Percentiles rank a stretch among this genome's conserved stretches.
Conservation (phyloP, 2,113 vertebrate species). For the Chroicocephalus ridibundus region DNA sequence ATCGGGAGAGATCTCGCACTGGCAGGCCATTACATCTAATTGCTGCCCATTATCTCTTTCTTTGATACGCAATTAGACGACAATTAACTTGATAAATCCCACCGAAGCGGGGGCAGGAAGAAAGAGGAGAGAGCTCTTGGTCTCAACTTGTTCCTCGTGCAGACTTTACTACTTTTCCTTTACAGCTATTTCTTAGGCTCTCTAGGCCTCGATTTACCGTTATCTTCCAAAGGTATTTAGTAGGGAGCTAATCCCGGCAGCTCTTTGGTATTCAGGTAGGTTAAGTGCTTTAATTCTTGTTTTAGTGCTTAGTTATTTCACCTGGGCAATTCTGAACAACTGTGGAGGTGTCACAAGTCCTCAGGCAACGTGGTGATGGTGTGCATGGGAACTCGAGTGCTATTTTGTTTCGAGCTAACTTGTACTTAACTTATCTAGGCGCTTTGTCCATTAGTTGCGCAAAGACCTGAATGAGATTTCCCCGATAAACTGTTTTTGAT, state of each 20-base stretch:
- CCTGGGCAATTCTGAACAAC: background rate
- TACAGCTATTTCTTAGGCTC: background rate
- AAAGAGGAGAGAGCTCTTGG: background rate
- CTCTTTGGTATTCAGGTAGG: background rate
- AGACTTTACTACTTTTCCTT: background rate
- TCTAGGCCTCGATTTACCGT: background rate
- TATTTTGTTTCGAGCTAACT: background rate
- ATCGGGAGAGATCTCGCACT: conserved; percentile 45
- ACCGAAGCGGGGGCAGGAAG: background rate
- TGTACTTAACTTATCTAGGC: background rate
- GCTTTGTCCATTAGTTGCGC: background rate
- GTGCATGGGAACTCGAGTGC: background rate
- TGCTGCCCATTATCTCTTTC: conserved; percentile 70
- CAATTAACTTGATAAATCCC: conserved; percentile 64
- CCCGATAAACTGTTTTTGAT: background rate
- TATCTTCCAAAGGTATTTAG: background rate
- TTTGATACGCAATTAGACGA: conserved; percentile 73
- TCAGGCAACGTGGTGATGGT: background rate
- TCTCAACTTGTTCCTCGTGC: rapidly evolving
- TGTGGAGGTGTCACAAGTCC: background rate
- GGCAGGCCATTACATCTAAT: conserved; percentile 68
- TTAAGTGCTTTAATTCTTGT: background rate
- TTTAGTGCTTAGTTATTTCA: background rate
- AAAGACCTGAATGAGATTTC: background rate
- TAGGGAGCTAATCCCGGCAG: background rate